phyloP scores from a whole-genome alignment of 2,797 vertebrate species.

The Heteromormyrus szaboi region DNA sequence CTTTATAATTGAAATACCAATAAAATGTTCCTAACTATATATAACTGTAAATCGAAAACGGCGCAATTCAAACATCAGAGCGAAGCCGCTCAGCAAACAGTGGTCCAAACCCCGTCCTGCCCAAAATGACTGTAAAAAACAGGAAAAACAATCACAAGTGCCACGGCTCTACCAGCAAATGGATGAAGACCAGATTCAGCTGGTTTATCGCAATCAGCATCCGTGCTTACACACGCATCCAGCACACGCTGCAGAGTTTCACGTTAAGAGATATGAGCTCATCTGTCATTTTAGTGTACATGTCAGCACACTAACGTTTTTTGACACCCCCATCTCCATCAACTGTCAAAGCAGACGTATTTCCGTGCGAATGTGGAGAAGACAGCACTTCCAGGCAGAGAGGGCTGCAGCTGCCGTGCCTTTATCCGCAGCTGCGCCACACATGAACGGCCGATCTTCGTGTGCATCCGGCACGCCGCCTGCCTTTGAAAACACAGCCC shows the following conservation, averaged over 20 bases:
- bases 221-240: background rate
- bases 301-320: background rate
- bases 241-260: background rate
- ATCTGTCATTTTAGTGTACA: background rate
- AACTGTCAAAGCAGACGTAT: background rate
- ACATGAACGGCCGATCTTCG: constrained; percentile 23
- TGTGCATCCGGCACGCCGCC: constrained; percentile 1
- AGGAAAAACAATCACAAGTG: background rate
- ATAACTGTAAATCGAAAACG: background rate
- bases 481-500: background rate
- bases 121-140: background rate
- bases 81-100: background rate
- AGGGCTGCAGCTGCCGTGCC: background rate
- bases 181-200: background rate
- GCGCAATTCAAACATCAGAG: background rate
- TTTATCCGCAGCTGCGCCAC: constrained; percentile 49
- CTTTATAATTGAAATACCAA: background rate
- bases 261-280: background rate
- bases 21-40: background rate
- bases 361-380: background rate
- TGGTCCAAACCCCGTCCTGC: background rate
- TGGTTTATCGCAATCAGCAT: background rate
- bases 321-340: background rate
- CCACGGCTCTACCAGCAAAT: background rate
- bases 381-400: background rate